A percentile compares a stretch with the other conserved stretches of the same genome.
These are phyloP conservation scores for Sympetrum striolatum DNA, from an alignment of 2,888 invertebrate genomes.

Conservation along the genomic window DNA sequence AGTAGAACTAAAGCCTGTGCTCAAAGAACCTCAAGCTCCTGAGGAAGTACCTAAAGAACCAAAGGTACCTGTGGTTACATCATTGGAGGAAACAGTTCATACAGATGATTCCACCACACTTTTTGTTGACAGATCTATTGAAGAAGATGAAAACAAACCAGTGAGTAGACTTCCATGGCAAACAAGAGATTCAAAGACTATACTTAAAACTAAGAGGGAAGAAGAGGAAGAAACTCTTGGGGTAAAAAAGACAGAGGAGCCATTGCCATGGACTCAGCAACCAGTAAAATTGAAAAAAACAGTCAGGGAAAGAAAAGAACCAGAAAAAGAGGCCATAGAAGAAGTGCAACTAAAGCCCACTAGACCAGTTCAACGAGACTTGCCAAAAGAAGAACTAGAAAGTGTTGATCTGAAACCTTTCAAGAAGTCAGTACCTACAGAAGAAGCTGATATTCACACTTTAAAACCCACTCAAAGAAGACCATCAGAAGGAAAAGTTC, in stretches of 20 bases:
- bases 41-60: constrained; percentile 41
- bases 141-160: constrained; percentile 19
- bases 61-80: constrained; percentile 4
- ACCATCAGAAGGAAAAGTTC: constrained; percentile 56
- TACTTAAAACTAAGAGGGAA: constrained; percentile 22
- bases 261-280: constrained; percentile 47
- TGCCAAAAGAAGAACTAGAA: constrained; percentile 53
- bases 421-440: not conserved
- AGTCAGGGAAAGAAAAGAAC: constrained; percentile 49
- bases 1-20: constrained; percentile 63
- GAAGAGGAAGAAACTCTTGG: constrained; percentile 46
- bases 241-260: constrained; percentile 34
- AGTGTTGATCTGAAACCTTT: constrained; percentile 49
- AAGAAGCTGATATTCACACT: not conserved
- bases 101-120: constrained; percentile 45
- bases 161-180: constrained; percentile 16
- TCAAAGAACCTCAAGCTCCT: not conserved
- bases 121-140: constrained; percentile 8
- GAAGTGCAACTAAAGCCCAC: constrained; percentile 48
- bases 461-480: constrained; percentile 56
- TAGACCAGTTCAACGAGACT: constrained; percentile 55
- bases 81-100: constrained; percentile 32
- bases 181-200: not conserved
- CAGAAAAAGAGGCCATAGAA: constrained; percentile 46
- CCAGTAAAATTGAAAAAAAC: constrained; percentile 51